phyloP scores from a whole-genome alignment of 2,888 invertebrate species.

The Rhagophthalmus giganteus region DNA sequence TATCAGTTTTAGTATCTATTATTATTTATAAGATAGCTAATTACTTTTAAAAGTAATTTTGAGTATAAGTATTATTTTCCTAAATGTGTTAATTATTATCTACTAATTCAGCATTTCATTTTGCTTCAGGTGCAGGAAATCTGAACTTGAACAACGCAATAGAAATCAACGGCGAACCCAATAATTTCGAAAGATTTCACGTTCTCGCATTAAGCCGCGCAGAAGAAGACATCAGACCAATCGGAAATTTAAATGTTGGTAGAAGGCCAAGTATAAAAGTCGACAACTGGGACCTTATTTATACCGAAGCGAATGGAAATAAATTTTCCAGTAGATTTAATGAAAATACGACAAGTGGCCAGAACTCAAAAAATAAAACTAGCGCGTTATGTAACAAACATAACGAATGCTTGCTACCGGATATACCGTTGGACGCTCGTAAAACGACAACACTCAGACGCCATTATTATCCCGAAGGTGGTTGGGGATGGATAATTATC shows the following conservation, averaged over 20 bases:
- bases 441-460: conserved; percentile 59
- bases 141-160: conserved; percentile 1
- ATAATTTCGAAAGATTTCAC: conserved; percentile 46
- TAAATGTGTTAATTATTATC: too few relatives aligned
- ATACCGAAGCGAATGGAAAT: conserved; percentile 42
- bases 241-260: conserved; percentile 31
- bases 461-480: conserved; percentile 85
- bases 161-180: neutral
- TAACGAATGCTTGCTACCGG: conserved; percentile 41
- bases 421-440: conserved; percentile 51
- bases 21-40: too few relatives aligned
- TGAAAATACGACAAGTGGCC: conserved; percentile 11
- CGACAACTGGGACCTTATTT: conserved; percentile 53
- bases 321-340: conserved; percentile 22
- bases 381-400: conserved; percentile 36
- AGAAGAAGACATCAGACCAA: conserved; percentile 39
- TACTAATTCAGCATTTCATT: too few relatives aligned
- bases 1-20: too few relatives aligned
- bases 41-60: too few relatives aligned
- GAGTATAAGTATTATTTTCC: too few relatives aligned
- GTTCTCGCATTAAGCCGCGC: conserved; percentile 49
- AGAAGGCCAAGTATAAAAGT: conserved; percentile 49
- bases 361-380: conserved; percentile 17
- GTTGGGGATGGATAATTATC: conserved; percentile 84
- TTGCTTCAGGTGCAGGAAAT: conserved; percentile 10